A percentile compares a stretch with the other conserved stretches of the same genome.
phyloP scores from a whole-genome alignment of 2,888 invertebrate species.

The Catocala fraxini region DNA sequence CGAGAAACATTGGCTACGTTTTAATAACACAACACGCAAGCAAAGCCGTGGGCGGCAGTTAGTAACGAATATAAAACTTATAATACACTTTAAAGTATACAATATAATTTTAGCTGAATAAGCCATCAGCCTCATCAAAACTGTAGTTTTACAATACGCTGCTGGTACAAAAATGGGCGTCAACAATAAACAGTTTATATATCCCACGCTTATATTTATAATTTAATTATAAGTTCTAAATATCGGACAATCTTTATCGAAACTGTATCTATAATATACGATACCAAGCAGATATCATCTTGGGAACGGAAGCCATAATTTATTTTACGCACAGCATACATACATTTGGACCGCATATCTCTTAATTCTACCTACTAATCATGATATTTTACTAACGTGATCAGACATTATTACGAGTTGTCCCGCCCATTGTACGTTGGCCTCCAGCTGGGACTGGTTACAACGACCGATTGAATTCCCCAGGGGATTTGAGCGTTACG shows the following conservation, averaged over 20 bases:
- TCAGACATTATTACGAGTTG: slow-evolving; percentile 19
- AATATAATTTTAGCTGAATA: too few species aligned
- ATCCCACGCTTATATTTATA: slow-evolving; percentile 17
- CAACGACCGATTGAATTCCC: slow-evolving; percentile 2
- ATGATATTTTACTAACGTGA: slow-evolving; percentile 36
- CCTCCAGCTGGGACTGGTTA: slow-evolving; percentile 8
- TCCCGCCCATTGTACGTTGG: slow-evolving; percentile 13
- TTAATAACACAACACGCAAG: too few species aligned
- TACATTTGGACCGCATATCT: slow-evolving; percentile 32
- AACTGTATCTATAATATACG: slow-evolving; percentile 32
- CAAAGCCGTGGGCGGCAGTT: too few species aligned
- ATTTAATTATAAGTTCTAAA: slow-evolving; percentile 33
- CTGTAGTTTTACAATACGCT: neutral
- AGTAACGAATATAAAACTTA: too few species aligned
- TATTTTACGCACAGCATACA: slow-evolving; percentile 39
- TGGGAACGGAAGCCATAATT: slow-evolving; percentile 47
- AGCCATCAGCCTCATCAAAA: neutral
- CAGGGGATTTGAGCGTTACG: slow-evolving; percentile 4
- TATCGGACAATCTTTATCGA: slow-evolving; percentile 36
- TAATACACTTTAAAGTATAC: too few species aligned
- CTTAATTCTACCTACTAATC: slow-evolving; percentile 48
- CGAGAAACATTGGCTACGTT: too few species aligned
- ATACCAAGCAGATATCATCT: slow-evolving; percentile 43
- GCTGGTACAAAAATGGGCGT: slow-evolving; percentile 9
- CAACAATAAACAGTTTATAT: slow-evolving; percentile 4